Conservation (phyloP, 2,113 vertebrate genomes). For the Gymnobelideus leadbeateri region DNA sequence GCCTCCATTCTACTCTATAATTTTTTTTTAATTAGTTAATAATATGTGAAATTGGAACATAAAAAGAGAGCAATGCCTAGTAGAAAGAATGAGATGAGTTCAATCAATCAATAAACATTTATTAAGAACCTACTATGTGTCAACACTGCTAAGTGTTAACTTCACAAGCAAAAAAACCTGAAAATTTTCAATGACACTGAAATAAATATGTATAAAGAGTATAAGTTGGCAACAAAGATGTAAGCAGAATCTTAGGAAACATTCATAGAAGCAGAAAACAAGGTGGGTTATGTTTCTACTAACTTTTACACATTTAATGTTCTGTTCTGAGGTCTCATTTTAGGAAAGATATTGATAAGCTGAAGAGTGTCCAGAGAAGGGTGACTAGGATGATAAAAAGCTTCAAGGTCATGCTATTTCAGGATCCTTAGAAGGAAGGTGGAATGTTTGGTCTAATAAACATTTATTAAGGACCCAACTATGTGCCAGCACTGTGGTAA, state of each 20-base stretch:
- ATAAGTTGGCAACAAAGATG: neutral
- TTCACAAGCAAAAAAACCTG: neutral
- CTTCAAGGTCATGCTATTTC: neutral
- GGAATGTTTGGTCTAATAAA: neutral
- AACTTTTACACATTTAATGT: neutral
- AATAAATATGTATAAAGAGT: neutral
- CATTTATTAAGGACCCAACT: neutral
- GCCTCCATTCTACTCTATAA: neutral
- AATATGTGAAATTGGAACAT: neutral
- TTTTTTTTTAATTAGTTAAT: neutral
- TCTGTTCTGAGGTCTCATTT: neutral
- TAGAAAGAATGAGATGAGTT: neutral
- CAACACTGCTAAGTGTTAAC: neutral
- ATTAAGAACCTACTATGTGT: neutral
- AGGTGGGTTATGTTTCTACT: neutral
- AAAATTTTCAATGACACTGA: neutral
- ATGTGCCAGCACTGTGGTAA: neutral
- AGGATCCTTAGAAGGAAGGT: neutral
- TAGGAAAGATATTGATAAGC: neutral
- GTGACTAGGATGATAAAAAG: neutral
- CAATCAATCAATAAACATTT: neutral
- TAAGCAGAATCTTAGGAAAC: neutral
- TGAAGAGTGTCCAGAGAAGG: neutral
- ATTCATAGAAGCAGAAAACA: neutral
- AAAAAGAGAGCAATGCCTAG: neutral